Conservation (phyloP, 2,113 vertebrate species). For the Phoxinus phoxinus region DNA sequence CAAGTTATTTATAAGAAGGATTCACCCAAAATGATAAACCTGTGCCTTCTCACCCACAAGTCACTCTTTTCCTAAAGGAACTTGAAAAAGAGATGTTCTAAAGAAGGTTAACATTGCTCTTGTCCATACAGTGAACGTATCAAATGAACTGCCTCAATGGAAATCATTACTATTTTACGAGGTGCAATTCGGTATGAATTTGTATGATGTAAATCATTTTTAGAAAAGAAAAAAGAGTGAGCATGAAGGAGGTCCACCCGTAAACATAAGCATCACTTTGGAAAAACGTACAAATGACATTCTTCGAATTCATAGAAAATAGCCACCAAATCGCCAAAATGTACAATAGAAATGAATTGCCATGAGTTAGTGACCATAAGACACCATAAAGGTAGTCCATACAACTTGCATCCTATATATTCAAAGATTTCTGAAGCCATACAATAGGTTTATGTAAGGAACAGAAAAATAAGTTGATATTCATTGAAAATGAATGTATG, state of each 20-base stretch:
- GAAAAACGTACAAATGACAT: background rate
- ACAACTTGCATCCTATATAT: background rate
- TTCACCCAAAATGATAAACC: background rate
- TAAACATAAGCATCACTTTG: background rate
- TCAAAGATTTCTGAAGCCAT: background rate
- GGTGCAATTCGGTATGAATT: background rate
- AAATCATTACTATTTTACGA: background rate
- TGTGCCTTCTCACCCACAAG: background rate
- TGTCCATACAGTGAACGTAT: background rate
- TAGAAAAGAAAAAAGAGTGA: background rate
- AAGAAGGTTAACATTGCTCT: background rate
- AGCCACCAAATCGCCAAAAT: background rate
- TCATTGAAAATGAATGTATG: background rate
- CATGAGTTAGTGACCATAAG: background rate
- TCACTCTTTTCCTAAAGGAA: background rate
- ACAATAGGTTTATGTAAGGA: background rate
- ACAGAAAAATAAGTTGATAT: background rate
- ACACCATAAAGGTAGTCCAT: no score
- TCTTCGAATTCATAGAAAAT: background rate
- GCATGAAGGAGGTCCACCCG: background rate
- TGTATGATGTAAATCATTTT: background rate
- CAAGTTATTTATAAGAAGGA: background rate
- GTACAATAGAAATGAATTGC: background rate
- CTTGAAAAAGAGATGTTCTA: background rate
- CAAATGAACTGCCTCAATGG: background rate